Evolutionary conservation across 2,888 invertebrate genomes (phyloP).

Genomic region (Fragum sueziense): DNA sequence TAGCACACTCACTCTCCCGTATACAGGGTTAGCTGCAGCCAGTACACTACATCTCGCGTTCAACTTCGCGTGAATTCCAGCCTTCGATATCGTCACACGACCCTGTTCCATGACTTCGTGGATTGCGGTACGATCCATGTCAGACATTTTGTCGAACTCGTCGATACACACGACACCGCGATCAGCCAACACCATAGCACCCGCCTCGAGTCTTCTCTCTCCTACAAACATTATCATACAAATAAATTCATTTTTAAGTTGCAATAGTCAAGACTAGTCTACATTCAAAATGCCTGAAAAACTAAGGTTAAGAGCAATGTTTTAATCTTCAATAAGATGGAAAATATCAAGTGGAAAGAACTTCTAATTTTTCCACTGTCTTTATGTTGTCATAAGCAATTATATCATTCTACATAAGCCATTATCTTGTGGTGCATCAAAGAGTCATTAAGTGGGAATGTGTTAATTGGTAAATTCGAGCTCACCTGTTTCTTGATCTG

Average conservation of each 20-base stretch:
- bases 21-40: constrained; percentile 99
- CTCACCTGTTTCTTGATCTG: constrained; percentile 94
- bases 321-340: too few relatives aligned
- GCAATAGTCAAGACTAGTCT: too few relatives aligned
- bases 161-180: constrained; percentile 98
- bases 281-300: too few relatives aligned
- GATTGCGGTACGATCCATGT: constrained; percentile 98
- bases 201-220: constrained; percentile 92
- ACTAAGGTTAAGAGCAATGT: too few relatives aligned
- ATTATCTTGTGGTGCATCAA: too few relatives aligned
- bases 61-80: constrained; percentile 97
- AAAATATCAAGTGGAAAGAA: too few relatives aligned
- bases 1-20: constrained; percentile 92
- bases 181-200: constrained; percentile 99
- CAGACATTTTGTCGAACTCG: constrained; percentile 99
- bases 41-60: constrained; percentile 99
- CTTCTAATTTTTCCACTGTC: too few relatives aligned
- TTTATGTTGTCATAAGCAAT: too few relatives aligned
- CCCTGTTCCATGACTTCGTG: constrained; percentile 99
- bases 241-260: neutral
- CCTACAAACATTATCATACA: constrained; percentile 70
- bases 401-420: too few relatives aligned
- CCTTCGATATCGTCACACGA: constrained; percentile 97
- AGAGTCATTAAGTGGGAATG: too few relatives aligned
- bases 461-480: too few relatives aligned